Percentiles rank a stretch among this genome's conserved stretches.
Evolutionary conservation across 2,113 vertebrate species (phyloP).

Genomic region (Rhagologus leucostigma): DNA sequence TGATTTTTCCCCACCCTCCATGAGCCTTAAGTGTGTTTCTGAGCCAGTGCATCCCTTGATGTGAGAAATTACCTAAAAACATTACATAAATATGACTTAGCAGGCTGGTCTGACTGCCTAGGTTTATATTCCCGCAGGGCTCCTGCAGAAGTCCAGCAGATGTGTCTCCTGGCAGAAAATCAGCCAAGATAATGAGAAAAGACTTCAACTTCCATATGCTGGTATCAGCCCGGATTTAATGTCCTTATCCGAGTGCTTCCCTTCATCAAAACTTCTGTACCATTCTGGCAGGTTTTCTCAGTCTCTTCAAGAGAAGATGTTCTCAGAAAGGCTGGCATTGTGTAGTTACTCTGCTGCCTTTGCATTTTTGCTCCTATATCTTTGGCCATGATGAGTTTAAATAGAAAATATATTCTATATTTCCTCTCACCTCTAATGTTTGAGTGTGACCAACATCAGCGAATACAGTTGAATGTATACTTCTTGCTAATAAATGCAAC

Average conservation of each 20-base stretch:
- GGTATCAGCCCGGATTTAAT: constrained; percentile 37
- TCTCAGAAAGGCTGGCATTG: background rate
- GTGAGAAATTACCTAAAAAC: constrained; percentile 16
- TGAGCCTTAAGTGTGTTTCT: background rate
- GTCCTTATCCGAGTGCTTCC: background rate
- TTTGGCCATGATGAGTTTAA: background rate
- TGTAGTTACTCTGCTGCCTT: background rate
- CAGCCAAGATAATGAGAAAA: constrained; percentile 60
- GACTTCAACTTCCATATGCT: constrained; percentile 48
- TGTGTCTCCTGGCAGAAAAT: constrained; percentile 57
- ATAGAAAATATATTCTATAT: background rate
- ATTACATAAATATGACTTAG: constrained; percentile 30
- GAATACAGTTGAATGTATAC: background rate
- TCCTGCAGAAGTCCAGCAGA: constrained; percentile 49
- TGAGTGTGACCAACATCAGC: background rate
- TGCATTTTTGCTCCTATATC: background rate
- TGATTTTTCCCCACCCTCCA: background rate
- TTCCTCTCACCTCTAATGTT: background rate
- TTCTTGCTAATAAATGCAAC: background rate
- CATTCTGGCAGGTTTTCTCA: background rate
- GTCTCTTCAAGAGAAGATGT: background rate
- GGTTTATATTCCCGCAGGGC: background rate
- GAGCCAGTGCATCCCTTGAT: background rate
- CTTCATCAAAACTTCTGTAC: constrained; percentile 16
- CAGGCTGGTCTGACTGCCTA: background rate